phyloP scores from a whole-genome alignment of 2,797 vertebrate species.

The Schizopygopsis pylzovi region DNA sequence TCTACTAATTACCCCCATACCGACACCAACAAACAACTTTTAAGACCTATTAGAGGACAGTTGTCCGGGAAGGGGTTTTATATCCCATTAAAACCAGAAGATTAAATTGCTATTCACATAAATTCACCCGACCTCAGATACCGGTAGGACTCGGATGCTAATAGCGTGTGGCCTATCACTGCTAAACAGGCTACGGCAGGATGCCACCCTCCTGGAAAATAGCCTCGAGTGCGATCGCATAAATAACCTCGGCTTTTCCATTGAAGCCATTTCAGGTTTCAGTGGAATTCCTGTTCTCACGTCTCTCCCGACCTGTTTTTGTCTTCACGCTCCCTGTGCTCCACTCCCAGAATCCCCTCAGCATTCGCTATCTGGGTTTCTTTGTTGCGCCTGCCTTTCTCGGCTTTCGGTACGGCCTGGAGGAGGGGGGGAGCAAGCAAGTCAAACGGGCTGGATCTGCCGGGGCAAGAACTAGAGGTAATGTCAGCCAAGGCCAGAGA shows the following conservation, averaged over 20 bases:
- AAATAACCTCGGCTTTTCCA: slow-evolving; percentile 50
- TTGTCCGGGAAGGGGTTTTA: slow-evolving; percentile 81
- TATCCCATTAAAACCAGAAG: slow-evolving; percentile 81
- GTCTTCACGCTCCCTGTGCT: slow-evolving; percentile 22
- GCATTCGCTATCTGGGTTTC: slow-evolving; percentile 56
- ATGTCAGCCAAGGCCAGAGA: slow-evolving; percentile 58
- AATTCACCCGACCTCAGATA: slow-evolving; percentile 75
- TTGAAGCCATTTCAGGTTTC: slow-evolving; percentile 56
- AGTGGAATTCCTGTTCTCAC: slow-evolving; percentile 54
- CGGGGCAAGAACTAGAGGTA: slow-evolving; percentile 56
- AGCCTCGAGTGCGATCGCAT: slow-evolving; percentile 54
- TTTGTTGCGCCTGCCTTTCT: slow-evolving; percentile 51
- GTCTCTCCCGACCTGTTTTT: slow-evolving; percentile 47
- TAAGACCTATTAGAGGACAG: slow-evolving; percentile 82
- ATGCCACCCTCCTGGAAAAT: slow-evolving; percentile 56
- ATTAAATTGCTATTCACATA: slow-evolving; percentile 84
- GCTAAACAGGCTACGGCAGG: slow-evolving; percentile 57
- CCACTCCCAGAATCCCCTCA: slow-evolving; percentile 43
- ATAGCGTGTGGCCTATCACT: slow-evolving; percentile 55
- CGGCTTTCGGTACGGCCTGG: slow-evolving; percentile 44
- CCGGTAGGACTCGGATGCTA: slow-evolving; percentile 58
- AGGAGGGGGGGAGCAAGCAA: neutral
- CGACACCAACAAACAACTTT: slow-evolving; percentile 81
- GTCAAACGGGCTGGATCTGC: slow-evolving; percentile 45
- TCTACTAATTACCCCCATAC: slow-evolving; percentile 81